Evolutionary conservation across 2,888 invertebrate genomes (phyloP).

Genomic region (Julus scanicus): DNA sequence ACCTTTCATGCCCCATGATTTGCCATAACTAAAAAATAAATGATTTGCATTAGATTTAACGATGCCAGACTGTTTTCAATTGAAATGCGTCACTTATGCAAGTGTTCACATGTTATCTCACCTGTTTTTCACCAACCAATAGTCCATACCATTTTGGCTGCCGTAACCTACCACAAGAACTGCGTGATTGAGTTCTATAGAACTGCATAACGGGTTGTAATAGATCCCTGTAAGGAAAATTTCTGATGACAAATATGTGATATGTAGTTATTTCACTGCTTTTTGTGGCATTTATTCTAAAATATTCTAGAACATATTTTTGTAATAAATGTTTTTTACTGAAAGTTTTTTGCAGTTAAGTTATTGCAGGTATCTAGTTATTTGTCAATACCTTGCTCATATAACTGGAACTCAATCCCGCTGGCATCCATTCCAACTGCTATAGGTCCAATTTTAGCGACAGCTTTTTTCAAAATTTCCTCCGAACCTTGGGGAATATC

Average conservation of each 20-base stretch:
- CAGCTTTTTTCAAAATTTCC: conserved; percentile 77
- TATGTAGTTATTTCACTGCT: too few relatives aligned
- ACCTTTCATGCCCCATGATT: background rate
- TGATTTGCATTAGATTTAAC: too few relatives aligned
- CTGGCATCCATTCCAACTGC: conserved; percentile 88
- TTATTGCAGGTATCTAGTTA: too few relatives aligned
- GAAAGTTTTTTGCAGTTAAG: background rate
- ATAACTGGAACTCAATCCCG: background rate
- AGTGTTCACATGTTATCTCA: background rate
- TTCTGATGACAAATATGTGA: too few relatives aligned
- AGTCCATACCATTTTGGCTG: conserved; percentile 43
- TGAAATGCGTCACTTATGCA: background rate
- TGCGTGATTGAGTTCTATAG: background rate
- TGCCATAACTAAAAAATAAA: background rate
- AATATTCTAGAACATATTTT: too few relatives aligned
- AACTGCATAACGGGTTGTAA: background rate
- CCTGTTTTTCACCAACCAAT: conserved; percentile 51
- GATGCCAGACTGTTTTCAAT: too few relatives aligned
- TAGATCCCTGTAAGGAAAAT: background rate
- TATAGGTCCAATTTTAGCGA: conserved; percentile 86
- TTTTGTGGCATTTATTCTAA: too few relatives aligned
- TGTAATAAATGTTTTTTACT: too few relatives aligned
- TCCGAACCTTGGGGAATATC: conserved; percentile 77
- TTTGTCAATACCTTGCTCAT: background rate
- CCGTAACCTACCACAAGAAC: conserved; percentile 53